phyloP scores from a whole-genome alignment of 2,113 vertebrate genomes.

The Peromyscus polionotus region DNA sequence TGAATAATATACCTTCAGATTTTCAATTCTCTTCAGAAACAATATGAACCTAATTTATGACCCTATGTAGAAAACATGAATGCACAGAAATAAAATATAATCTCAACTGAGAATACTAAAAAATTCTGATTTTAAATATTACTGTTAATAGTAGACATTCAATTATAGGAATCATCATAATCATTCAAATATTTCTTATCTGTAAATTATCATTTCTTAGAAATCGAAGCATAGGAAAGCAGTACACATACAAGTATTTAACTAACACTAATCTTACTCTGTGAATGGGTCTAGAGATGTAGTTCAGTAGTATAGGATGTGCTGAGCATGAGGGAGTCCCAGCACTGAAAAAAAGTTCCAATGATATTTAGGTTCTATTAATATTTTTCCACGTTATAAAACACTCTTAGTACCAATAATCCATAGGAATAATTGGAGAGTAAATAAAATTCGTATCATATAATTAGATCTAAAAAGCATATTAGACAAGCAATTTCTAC shows the following conservation, averaged over 20 bases:
- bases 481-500: conserved; percentile 63
- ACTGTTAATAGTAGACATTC: background rate
- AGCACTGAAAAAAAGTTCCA: background rate
- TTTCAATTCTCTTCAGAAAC: conserved; percentile 56
- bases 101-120: conserved; percentile 48
- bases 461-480: conserved; percentile 68
- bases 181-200: conserved; percentile 12
- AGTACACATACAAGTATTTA: conserved; percentile 38
- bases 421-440: conserved; percentile 52
- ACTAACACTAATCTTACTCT: conserved; percentile 50
- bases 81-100: conserved; percentile 61
- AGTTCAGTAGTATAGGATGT: background rate
- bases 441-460: conserved; percentile 67
- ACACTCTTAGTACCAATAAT: conserved; percentile 46
- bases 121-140: conserved; percentile 31
- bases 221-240: conserved; percentile 40
- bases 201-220: conserved; percentile 40
- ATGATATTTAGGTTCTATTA: conserved; percentile 38
- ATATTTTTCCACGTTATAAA: conserved; percentile 65
- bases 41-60: conserved; percentile 52
- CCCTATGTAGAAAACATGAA: conserved; percentile 53
- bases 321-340: background rate
- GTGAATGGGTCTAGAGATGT: background rate
- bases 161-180: conserved; percentile 51
- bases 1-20: conserved; percentile 31